These are phyloP conservation scores for Melospiza georgiana DNA, from an alignment of 2,113 vertebrate species.

Conservation along the genomic window DNA sequence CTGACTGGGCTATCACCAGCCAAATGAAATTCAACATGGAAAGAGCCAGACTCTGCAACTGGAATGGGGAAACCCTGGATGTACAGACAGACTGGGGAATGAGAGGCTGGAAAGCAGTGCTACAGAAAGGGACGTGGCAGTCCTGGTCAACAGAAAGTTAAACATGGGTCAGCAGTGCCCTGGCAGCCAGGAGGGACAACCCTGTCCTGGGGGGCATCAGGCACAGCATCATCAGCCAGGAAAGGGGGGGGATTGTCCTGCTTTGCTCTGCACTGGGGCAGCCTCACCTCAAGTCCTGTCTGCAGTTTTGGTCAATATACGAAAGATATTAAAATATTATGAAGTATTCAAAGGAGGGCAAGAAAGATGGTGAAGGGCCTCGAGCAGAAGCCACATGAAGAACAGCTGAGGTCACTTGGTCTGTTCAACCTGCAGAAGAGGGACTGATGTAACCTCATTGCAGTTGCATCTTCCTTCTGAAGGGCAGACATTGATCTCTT, in stretches of 20 bases:
- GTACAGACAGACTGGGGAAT: neutral
- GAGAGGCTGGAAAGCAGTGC: neutral
- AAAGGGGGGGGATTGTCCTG: neutral
- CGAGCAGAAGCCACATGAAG: neutral
- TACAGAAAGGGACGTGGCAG: neutral
- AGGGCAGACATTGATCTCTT: neutral
- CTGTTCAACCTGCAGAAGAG: neutral
- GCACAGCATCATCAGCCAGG: fast-evolving
- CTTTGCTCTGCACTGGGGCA: fast-evolving
- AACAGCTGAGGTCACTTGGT: neutral
- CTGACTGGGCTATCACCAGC: neutral
- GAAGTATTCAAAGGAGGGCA: neutral
- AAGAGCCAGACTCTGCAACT: neutral
- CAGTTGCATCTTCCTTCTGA: neutral
- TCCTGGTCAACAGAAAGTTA: fast-evolving
- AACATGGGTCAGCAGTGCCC: neutral
- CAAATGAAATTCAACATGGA: neutral
- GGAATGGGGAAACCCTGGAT: neutral
- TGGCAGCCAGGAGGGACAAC: neutral
- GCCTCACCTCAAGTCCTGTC: neutral
- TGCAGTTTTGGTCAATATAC: neutral
- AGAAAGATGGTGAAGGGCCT: neutral
- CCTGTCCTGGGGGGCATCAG: neutral
- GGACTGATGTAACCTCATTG: neutral
- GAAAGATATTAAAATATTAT: neutral